Evolutionary conservation across 2,113 vertebrate genomes (phyloP), one percentile per base, ranked within the genome.

Genomic region (Neotoma lepida): DNA sequence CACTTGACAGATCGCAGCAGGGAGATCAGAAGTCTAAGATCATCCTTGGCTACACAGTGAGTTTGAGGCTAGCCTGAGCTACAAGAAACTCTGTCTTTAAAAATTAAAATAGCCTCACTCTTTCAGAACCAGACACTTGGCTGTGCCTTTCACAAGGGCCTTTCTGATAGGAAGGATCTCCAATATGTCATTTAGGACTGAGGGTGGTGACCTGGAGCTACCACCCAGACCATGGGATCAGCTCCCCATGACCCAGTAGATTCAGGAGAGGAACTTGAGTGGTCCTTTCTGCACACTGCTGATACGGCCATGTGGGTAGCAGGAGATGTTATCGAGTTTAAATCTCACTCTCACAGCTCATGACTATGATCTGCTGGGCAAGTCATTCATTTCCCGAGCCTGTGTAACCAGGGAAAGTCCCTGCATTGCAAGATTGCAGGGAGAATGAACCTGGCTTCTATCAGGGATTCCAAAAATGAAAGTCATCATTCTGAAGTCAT

Each of bases 241-340:
- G 56, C 13, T 88, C 71, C 63, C 89, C 49, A 6, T 41, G 49
- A 66, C 41, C 70, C n/a, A 41, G 35, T 9, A 82, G 58, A 82
- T 26, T 46, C 56, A 39, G 20, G 6, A 63, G 58, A n/a, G 56
- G 68, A 94, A 73, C 61, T 84, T 35, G 33, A 70, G 10, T 46
- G n/a, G 87, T 9, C 26, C 76, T 94, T 78, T 44, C 33, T 56
- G 73, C 44, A 41, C 44, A 89, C 17, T 46, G 6, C 30, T 28
- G 13, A 84, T 26, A 20, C 26, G 41, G 3, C 15, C 71, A 8
- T 35, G 39, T 63, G 14, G 41, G 51, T 92, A 63, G 24, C 22
- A 56, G 0, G 30, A 13, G 41, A 17, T 24, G 1, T 7, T 18
- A 1, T 39, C 1, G 22, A 18, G 4, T 39, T 33, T 49, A 49